Conservation (phyloP, 2,113 vertebrate species). For the Ahaetulla prasina region DNA sequence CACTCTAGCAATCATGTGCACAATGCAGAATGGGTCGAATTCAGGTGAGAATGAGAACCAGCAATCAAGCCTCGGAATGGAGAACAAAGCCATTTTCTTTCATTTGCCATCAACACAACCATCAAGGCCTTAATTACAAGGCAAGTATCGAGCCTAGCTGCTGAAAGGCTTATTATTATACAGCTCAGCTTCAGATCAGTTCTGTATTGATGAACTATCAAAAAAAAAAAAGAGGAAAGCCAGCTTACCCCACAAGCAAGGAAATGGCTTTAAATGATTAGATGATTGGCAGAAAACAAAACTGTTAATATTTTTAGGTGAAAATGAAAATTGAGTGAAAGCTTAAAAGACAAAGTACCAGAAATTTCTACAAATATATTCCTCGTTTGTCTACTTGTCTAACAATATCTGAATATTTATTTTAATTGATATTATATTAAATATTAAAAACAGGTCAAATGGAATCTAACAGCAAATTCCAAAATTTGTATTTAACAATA, state of each 20-base stretch:
- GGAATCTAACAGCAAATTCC: neutral
- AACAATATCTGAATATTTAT: slow-evolving; percentile 9
- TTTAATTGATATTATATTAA: slow-evolving; percentile 7
- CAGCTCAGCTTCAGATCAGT: slow-evolving; percentile 76
- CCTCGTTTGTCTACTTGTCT: neutral
- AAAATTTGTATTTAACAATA: neutral
- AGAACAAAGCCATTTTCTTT: slow-evolving; percentile 85
- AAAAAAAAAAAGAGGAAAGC: slow-evolving; percentile 60
- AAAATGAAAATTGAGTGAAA: slow-evolving; percentile 17
- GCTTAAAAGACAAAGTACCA: slow-evolving; percentile 13
- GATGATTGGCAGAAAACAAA: slow-evolving; percentile 46
- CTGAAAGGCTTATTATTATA: slow-evolving; percentile 80
- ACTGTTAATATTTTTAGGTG: slow-evolving; percentile 33
- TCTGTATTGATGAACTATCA: slow-evolving; percentile 73
- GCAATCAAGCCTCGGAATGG: slow-evolving; percentile 80
- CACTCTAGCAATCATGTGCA: slow-evolving; percentile 78
- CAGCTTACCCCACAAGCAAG: slow-evolving; percentile 59
- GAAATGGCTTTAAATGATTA: slow-evolving; percentile 52
- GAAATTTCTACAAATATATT: slow-evolving; percentile 39
- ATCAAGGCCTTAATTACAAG: slow-evolving; percentile 84
- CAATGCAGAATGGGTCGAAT: slow-evolving; percentile 76
- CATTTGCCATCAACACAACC: slow-evolving; percentile 80
- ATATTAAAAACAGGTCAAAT: neutral
- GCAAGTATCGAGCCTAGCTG: slow-evolving; percentile 76
- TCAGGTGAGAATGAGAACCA: slow-evolving; percentile 81